phyloP scores from a whole-genome alignment of 2,797 vertebrate genomes.

The Lacerta bilineata region DNA sequence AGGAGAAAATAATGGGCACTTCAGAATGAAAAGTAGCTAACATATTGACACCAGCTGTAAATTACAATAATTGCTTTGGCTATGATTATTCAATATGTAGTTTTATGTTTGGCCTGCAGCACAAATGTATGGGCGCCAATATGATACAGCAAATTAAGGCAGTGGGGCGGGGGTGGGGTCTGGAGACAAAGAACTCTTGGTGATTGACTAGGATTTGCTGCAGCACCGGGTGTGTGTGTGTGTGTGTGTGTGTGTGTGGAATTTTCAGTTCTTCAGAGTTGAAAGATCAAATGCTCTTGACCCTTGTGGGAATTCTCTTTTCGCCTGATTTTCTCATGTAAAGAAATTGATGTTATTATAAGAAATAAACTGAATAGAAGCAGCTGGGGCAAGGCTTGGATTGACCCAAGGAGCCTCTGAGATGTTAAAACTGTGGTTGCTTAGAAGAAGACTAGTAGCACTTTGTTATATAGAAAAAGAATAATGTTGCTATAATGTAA shows the following conservation, averaged over 20 bases:
- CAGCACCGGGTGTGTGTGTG: too few species aligned
- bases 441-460: slow-evolving; percentile 22
- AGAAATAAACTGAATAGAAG: slow-evolving; percentile 44
- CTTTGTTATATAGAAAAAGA: background rate
- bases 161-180: rapidly evolving
- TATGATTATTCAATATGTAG: background rate
- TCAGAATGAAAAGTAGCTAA: background rate
- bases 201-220: background rate
- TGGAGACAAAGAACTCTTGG: slow-evolving; percentile 7
- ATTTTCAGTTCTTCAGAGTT: slow-evolving; percentile 13
- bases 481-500: slow-evolving; percentile 27
- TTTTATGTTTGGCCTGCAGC: slow-evolving; percentile 13
- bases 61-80: slow-evolving; percentile 21
- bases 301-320: slow-evolving; percentile 34
- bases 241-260: too few species aligned
- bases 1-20: background rate
- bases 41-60: background rate
- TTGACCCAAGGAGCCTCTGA: slow-evolving; percentile 22
- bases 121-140: slow-evolving; percentile 4
- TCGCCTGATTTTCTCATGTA: slow-evolving; percentile 20
- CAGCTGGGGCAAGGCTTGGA: slow-evolving; percentile 18
- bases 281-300: slow-evolving; percentile 24
- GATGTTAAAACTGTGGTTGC: slow-evolving; percentile 7
- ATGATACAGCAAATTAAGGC: background rate
- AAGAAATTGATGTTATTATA: slow-evolving; percentile 35